These are phyloP conservation scores for Anguilla megastoma DNA, from an alignment of 2,797 vertebrate genomes.

Conservation along the genomic window DNA sequence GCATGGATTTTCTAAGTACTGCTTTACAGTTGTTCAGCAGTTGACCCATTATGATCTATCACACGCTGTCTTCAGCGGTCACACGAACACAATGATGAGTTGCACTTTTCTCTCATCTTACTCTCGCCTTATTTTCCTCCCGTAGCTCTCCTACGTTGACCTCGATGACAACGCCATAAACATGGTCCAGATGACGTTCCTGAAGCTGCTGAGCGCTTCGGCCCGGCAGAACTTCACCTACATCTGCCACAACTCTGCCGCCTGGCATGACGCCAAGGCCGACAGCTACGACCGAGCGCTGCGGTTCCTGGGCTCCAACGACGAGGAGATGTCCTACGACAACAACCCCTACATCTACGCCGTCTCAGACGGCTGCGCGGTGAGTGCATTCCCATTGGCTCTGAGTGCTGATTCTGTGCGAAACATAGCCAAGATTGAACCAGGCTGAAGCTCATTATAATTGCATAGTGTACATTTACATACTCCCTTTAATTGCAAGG, in stretches of 20 bases:
- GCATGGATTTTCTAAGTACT: background rate
- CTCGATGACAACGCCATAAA: conserved; percentile 83
- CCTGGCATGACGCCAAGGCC: conserved; percentile 86
- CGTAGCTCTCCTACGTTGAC: conserved; percentile 90
- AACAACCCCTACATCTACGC: conserved; percentile 93
- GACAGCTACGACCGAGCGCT: conserved; percentile 91
- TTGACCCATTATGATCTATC: background rate
- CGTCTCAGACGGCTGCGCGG: conserved; percentile 88
- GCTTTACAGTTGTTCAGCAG: background rate
- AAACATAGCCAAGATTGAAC: background rate
- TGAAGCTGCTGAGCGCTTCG: conserved; percentile 92
- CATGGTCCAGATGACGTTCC: conserved; percentile 96
- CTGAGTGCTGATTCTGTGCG: background rate
- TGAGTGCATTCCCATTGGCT: conserved; percentile 62
- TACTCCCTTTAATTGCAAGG: background rate
- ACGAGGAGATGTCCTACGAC: conserved; percentile 97
- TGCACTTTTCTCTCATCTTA: background rate
- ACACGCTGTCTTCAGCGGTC: background rate
- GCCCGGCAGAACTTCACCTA: conserved; percentile 97
- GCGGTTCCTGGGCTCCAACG: conserved; percentile 95
- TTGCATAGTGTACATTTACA: background rate
- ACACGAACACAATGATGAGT: background rate
- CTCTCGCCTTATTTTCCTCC: background rate
- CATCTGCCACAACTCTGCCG: conserved; percentile 91
- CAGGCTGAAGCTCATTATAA: background rate